Base-by-base conservation (phyloP, 2,113 vertebrate species). In the Pseudopipra pipra region DNA sequence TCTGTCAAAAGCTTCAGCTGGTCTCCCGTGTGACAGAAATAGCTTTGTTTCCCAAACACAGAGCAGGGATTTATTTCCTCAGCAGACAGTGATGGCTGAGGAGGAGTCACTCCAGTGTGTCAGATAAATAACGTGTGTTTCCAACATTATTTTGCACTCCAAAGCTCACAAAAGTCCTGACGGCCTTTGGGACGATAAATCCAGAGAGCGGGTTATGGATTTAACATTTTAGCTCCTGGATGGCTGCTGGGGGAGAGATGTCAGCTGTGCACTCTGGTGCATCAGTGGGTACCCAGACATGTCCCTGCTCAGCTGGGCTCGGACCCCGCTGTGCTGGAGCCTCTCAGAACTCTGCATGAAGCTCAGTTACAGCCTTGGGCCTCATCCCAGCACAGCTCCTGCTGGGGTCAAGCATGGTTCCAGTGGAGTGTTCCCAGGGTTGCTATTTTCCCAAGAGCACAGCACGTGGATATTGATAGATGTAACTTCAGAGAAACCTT, bases 21-120 rank as follows among this genome's bases (percentile, higher is more conserved):
- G 37, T 58, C 43, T 78, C 62, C 66, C 59, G 0, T 78, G 39
- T 54, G 61, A 65, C 82, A 92, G 70, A 89, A 96, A 68, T 49
- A 73, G 76, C 68, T 92, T 89, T 58, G 72, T 89, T 90, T 85
- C 76, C 88, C 79, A 74, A 90, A 79, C 39, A 54, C 56, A 81
- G 88, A 78, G 28, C n/a, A 46, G 49, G 61, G 82, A 89, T 94
- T 95, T 96, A 93, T 96, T 91, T 87, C 71, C 58, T 71, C 37
- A 58, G 44, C 65, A 91, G 79, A 85, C 74, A 76, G 71, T 39
- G 72, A 59, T 91, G 85, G 82, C 67, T 86, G 82, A 94, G 89
- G 89, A 95, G 82, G 68, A 90, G 81, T 89, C 87, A 74, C 71
- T 77, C 74, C 19, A 51, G 51, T n/a, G 81, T 84, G 76, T 62